Evolutionary conservation across 2,113 vertebrate species (phyloP).

Genomic region (Hydrolagus affinis): DNA sequence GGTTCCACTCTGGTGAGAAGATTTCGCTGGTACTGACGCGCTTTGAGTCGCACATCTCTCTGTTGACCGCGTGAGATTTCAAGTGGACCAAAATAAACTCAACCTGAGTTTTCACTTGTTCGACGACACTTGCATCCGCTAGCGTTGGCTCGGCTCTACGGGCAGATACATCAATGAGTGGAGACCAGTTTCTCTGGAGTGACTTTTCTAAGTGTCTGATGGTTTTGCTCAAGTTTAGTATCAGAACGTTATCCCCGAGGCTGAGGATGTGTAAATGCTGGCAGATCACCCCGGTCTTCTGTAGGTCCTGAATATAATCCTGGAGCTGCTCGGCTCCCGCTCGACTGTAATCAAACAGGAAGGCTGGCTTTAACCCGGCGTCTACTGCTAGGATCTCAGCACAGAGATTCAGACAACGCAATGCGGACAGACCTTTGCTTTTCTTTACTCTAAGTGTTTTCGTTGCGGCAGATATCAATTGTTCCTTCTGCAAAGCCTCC

Average conservation of each 20-base stretch:
- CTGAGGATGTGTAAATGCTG: constrained; percentile 55
- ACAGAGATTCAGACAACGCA: constrained; percentile 60
- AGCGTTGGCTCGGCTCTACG: constrained; percentile 50
- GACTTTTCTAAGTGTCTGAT: constrained; percentile 48
- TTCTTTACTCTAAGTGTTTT: constrained; percentile 52
- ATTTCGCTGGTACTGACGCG: constrained; percentile 44
- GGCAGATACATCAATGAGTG: constrained; percentile 63
- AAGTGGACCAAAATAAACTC: constrained; percentile 53
- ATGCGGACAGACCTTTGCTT: constrained; percentile 44
- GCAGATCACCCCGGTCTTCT: constrained; percentile 49
- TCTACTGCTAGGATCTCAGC: constrained; percentile 68
- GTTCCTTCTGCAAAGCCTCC: constrained; percentile 42
- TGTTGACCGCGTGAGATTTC: constrained; percentile 1
- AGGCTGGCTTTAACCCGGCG: constrained; percentile 68
- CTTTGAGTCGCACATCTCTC: neutral
- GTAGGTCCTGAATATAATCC: constrained; percentile 58
- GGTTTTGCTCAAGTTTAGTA: constrained; percentile 50
- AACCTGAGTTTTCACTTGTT: constrained; percentile 42
- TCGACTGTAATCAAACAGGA: constrained; percentile 67
- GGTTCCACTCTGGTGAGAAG: constrained; percentile 57
- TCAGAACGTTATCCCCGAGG: constrained; percentile 53
- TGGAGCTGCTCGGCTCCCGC: constrained; percentile 55
- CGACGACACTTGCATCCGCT: constrained; percentile 34
- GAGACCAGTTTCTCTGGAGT: constrained; percentile 36
- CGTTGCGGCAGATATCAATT: constrained; percentile 58